Evolutionary conservation across 2,113 vertebrate species (phyloP).

Genomic region (Entomyzon cyanotis): DNA sequence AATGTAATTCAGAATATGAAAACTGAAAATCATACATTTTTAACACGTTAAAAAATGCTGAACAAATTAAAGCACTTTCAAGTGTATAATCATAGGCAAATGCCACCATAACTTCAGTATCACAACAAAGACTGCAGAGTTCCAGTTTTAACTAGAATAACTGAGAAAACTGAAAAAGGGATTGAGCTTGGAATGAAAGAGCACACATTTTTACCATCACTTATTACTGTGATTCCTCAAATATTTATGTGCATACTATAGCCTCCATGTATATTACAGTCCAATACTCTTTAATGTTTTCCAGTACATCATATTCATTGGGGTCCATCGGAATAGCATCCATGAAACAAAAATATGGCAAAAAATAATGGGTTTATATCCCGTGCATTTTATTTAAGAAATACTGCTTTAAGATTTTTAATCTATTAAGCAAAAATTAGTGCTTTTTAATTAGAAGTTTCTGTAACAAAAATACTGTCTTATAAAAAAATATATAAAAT

Average conservation of each 20-base stretch:
- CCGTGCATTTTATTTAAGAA: background rate
- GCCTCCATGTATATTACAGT: background rate
- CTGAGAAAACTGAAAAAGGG: background rate
- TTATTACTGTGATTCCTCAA: background rate
- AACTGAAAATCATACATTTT: background rate
- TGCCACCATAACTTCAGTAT: fast-evolving
- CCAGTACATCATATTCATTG: background rate
- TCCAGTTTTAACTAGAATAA: background rate
- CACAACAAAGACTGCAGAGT: background rate
- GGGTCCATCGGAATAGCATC: background rate
- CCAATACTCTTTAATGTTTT: background rate
- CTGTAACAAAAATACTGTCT: background rate
- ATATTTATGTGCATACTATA: background rate
- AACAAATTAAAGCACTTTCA: background rate
- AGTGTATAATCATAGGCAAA: background rate
- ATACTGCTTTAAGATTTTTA: background rate
- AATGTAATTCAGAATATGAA: background rate
- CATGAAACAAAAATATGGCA: background rate
- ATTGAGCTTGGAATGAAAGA: background rate
- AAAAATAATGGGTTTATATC: background rate
- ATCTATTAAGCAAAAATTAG: background rate
- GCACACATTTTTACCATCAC: background rate
- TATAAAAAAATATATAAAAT: background rate
- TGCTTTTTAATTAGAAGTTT: background rate
- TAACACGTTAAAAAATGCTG: background rate